A percentile compares a stretch with the other conserved stretches of the same genome.
phyloP scores from a whole-genome alignment of 1,140 invertebrate species.

The Drosophila tsacasi region DNA sequence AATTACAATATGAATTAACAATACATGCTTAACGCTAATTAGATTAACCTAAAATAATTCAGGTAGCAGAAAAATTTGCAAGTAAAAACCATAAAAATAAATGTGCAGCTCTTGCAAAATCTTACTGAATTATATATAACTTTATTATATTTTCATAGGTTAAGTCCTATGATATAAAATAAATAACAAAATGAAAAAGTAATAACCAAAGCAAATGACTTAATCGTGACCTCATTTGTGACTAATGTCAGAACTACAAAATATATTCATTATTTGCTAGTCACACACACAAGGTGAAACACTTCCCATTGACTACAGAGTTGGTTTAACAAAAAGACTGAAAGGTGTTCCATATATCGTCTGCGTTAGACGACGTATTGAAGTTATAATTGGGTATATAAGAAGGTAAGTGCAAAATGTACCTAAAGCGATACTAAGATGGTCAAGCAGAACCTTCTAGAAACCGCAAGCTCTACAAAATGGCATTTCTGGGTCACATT shows the following conservation, averaged over 20 bases:
- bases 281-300: slow-evolving; percentile 18
- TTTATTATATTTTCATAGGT: too few relatives aligned
- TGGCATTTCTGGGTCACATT: slow-evolving; percentile 65
- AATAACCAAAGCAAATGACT: too few relatives aligned
- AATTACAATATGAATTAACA: too few relatives aligned
- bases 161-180: not conserved
- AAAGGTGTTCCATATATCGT: slow-evolving; percentile 39
- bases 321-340: slow-evolving; percentile 6
- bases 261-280: slow-evolving; percentile 16
- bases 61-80: too few relatives aligned
- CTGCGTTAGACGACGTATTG: slow-evolving; percentile 45
- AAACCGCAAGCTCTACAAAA: slow-evolving; percentile 5
- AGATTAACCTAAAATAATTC: too few relatives aligned
- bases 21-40: too few relatives aligned
- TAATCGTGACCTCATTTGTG: not conserved
- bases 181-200: not conserved
- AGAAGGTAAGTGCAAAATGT: not conserved
- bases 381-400: slow-evolving; percentile 26
- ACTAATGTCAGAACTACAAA: not conserved
- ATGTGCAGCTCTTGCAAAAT: too few relatives aligned
- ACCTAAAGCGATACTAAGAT: not conserved
- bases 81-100: too few relatives aligned
- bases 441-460: not conserved
- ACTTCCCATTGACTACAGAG: slow-evolving; percentile 16
- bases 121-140: too few relatives aligned